These are phyloP conservation scores for Amblyopsis hoosieri DNA, from an alignment of 2,797 vertebrate genomes.

Conservation along the genomic window DNA sequence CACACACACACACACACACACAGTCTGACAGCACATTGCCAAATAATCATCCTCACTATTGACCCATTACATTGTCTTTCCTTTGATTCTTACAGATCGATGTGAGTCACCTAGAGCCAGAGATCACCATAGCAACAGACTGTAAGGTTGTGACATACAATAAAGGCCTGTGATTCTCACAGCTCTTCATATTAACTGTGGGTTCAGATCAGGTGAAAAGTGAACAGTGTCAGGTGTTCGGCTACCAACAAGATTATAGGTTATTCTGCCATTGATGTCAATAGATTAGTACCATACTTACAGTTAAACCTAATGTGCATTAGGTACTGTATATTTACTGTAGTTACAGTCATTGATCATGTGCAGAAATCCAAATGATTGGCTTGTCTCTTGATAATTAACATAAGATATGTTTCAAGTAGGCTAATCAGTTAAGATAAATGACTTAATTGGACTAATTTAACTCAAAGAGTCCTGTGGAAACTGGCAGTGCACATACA, in stretches of 20 bases:
- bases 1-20: neutral
- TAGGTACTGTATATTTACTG: neutral
- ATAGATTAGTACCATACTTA: neutral
- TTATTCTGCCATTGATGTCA: neutral
- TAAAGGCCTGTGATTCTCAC: constrained; percentile 84
- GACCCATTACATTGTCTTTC: constrained; percentile 38
- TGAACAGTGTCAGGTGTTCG: neutral
- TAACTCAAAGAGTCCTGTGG: too few relatives aligned
- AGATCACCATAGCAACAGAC: constrained; percentile 84
- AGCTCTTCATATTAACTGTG: too few relatives aligned
- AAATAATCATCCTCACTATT: constrained; percentile 9
- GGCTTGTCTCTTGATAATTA: neutral
- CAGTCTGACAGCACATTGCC: constrained; percentile 4
- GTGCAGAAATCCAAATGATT: neutral
- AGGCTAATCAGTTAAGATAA: neutral
- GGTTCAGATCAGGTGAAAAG: too few relatives aligned
- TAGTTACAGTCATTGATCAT: constrained; percentile 1
- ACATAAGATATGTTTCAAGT: neutral
- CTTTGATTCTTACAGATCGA: constrained; percentile 85
- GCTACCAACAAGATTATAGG: neutral
- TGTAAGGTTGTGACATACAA: constrained; percentile 88
- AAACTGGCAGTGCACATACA: too few relatives aligned
- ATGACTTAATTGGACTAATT: neutral
- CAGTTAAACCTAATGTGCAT: neutral
- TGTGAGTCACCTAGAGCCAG: constrained; percentile 85